Conservation (phyloP, 1,140 invertebrate species). For the Ectropis grisescens region DNA sequence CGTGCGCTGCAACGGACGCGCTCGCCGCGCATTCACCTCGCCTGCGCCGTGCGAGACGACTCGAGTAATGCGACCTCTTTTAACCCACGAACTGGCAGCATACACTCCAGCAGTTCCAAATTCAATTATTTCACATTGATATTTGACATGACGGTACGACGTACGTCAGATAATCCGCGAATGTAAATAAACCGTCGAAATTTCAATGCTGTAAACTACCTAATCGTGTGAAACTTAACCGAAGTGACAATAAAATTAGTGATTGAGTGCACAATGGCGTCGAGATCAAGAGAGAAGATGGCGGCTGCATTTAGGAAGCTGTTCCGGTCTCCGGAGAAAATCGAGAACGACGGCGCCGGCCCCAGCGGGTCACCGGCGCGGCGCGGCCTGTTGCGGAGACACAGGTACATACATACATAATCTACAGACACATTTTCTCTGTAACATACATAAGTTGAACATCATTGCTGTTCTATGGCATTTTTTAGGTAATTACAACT, state of each 20-base stretch:
- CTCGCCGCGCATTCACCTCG: conserved; percentile 8
- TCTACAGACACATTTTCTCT: background rate
- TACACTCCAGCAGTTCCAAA: conserved; percentile 18
- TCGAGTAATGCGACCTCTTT: conserved; percentile 24
- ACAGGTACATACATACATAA: conserved; percentile 45
- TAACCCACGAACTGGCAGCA: conserved; percentile 15
- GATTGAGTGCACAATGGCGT: conserved; percentile 72
- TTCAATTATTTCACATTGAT: conserved; percentile 33
- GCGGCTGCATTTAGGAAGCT: conserved; percentile 82
- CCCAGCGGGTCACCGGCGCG: conserved; percentile 74
- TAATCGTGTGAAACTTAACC: too few relatives aligned
- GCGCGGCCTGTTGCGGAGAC: conserved; percentile 65
- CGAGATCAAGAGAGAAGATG: conserved; percentile 79
- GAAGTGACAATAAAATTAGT: conserved; percentile 26
- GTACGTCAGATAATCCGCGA: conserved; percentile 13
- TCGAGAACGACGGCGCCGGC: conserved; percentile 73
- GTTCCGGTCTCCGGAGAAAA: conserved; percentile 78
- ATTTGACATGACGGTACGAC: conserved; percentile 25
- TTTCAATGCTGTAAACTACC: too few relatives aligned
- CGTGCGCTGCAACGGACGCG: conserved; percentile 26
- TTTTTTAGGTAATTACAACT: too few relatives aligned
- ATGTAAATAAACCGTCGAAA: too few relatives aligned
- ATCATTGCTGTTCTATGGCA: too few relatives aligned
- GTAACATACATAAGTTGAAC: too few relatives aligned
- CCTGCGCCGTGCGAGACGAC: conserved; percentile 26